These are phyloP conservation scores for Chymomyza caudatula DNA, from an alignment of 2,888 invertebrate genomes.

Conservation along the genomic window DNA sequence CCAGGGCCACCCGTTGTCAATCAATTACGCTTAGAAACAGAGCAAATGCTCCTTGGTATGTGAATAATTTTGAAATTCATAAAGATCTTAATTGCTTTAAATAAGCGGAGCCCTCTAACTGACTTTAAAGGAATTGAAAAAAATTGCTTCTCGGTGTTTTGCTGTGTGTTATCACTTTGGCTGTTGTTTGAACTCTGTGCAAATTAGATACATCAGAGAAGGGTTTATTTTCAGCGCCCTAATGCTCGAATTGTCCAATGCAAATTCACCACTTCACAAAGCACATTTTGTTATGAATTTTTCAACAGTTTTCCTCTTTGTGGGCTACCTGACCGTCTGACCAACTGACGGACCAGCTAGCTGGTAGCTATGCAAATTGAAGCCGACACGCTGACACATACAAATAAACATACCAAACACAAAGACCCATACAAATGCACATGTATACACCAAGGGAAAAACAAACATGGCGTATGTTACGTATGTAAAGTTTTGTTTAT, in stretches of 20 bases:
- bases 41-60: no score
- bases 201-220: constrained; percentile 54
- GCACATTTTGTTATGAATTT: not conserved
- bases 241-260: not conserved
- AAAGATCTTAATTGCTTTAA: no score
- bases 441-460: constrained; percentile 3
- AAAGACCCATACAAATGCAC: not conserved
- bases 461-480: not conserved
- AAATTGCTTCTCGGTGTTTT: no score
- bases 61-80: no score
- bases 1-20: no score
- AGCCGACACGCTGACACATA: constrained; percentile 13
- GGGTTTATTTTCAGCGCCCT: constrained; percentile 27
- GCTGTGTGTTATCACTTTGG: no score
- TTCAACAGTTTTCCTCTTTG: not conserved
- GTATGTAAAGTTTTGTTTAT: constrained; percentile 58
- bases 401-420: constrained; percentile 1
- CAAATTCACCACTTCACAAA: not conserved
- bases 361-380: constrained; percentile 61
- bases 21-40: no score
- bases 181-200: no score
- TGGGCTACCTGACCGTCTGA: not conserved
- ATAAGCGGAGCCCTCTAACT: no score
- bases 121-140: no score
- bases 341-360: constrained; percentile 11